Evolutionary conservation across 2,113 vertebrate species (phyloP).

Genomic region (Brachyhypopomus gauderio): DNA sequence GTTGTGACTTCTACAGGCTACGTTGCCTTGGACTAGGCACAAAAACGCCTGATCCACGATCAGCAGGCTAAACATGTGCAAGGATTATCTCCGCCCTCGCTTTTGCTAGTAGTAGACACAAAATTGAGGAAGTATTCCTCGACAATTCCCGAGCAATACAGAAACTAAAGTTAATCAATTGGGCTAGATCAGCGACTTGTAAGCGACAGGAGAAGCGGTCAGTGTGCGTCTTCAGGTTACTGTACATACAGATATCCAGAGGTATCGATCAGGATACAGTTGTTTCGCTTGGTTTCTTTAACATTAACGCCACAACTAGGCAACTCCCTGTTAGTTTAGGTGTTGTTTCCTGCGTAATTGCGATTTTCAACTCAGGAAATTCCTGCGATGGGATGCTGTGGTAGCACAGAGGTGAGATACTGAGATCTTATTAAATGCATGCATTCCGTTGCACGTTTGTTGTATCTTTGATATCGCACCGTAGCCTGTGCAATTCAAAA

Average conservation of each 20-base stretch:
- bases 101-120: neutral
- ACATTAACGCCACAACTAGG: neutral
- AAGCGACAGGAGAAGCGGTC: neutral
- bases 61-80: neutral
- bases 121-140: slow-evolving; percentile 3
- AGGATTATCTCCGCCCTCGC: neutral
- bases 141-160: neutral
- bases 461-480: too few species aligned
- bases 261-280: neutral
- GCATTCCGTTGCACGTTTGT: neutral
- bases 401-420: slow-evolving; percentile 55
- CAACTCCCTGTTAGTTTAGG: slow-evolving; percentile 12
- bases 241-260: neutral
- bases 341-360: neutral
- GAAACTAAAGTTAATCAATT: neutral
- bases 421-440: neutral
- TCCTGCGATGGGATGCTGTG: slow-evolving; percentile 58
- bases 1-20: neutral
- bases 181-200: neutral
- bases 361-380: slow-evolving; percentile 10
- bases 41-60: neutral
- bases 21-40: neutral
- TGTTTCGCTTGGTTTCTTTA: neutral
- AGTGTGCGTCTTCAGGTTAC: neutral
- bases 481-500: too few species aligned